A percentile compares a stretch with the other conserved stretches of the same genome.
phyloP scores from a whole-genome alignment of 2,113 vertebrate species.

The Podocnemis expansa region DNA sequence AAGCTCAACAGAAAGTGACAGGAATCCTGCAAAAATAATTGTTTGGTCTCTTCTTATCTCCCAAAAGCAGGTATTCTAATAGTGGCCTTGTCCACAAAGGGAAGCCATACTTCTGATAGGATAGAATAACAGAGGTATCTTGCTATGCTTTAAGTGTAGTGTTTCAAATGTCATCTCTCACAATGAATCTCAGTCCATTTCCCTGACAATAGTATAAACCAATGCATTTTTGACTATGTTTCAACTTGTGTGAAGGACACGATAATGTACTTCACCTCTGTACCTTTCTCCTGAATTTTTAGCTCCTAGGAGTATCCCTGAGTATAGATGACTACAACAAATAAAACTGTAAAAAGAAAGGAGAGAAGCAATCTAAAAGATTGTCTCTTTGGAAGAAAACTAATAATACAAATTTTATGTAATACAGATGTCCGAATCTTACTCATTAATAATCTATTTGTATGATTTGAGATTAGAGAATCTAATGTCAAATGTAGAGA shows the following conservation, averaged over 20 bases:
- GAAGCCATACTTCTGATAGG: neutral
- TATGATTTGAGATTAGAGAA: neutral
- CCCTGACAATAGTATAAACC: neutral
- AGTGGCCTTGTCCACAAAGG: neutral
- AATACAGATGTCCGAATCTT: constrained; percentile 22
- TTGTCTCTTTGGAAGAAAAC: neutral
- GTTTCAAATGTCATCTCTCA: neutral
- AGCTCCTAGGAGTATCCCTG: neutral
- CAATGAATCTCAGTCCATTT: neutral
- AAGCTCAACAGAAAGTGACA: neutral
- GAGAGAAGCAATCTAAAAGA: neutral
- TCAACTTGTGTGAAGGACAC: neutral
- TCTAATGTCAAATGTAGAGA: no score
- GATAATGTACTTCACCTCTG: neutral
- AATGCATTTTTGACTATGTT: neutral
- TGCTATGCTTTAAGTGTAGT: neutral
- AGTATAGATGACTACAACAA: accelerated
- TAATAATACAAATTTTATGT: neutral
- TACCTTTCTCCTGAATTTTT: neutral
- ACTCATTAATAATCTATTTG: constrained; percentile 24
- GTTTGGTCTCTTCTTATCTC: neutral
- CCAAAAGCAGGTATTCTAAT: neutral
- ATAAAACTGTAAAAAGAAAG: neutral
- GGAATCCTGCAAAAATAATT: neutral
- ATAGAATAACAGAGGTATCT: neutral